Conservation (phyloP, 2,113 vertebrate species). For the Prinia subflava region DNA sequence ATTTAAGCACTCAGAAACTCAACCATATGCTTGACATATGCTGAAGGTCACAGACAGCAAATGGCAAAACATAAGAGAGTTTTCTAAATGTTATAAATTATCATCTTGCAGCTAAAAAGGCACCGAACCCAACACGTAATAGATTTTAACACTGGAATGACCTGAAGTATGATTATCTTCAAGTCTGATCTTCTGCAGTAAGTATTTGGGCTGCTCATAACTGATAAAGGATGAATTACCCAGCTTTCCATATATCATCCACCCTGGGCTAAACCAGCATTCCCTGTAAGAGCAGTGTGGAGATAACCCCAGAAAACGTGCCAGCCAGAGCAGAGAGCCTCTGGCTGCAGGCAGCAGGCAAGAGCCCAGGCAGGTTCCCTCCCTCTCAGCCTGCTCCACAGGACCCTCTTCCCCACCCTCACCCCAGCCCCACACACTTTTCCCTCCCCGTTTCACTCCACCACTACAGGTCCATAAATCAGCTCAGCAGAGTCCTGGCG, state of each 20-base stretch:
- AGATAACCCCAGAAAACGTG: not conserved
- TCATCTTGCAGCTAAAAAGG: not conserved
- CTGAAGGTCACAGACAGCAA: slow-evolving; percentile 26
- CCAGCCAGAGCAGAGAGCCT: not conserved
- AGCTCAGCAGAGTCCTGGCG: not conserved
- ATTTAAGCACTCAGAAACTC: slow-evolving; percentile 36
- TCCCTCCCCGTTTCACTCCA: not conserved
- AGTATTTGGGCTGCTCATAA: not conserved
- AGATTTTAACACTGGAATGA: not conserved
- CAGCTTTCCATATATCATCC: not conserved
- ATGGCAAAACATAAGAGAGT: slow-evolving; percentile 20
- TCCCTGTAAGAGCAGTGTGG: not conserved
- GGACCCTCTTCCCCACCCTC: not conserved
- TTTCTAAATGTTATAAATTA: slow-evolving; percentile 4
- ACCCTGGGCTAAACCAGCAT: not conserved
- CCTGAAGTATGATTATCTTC: not conserved
- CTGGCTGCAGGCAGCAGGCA: not conserved
- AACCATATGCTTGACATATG: slow-evolving; percentile 27
- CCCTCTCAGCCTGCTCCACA: not conserved
- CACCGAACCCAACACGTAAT: not conserved
- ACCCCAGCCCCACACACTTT: not conserved
- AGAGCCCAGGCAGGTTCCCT: not conserved
- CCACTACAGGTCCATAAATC: not conserved
- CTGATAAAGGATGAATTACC: not conserved
- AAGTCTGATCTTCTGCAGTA: not conserved